Base-by-base conservation (phyloP, 1,140 invertebrate species). In the Muscidifurax raptorellus region DNA sequence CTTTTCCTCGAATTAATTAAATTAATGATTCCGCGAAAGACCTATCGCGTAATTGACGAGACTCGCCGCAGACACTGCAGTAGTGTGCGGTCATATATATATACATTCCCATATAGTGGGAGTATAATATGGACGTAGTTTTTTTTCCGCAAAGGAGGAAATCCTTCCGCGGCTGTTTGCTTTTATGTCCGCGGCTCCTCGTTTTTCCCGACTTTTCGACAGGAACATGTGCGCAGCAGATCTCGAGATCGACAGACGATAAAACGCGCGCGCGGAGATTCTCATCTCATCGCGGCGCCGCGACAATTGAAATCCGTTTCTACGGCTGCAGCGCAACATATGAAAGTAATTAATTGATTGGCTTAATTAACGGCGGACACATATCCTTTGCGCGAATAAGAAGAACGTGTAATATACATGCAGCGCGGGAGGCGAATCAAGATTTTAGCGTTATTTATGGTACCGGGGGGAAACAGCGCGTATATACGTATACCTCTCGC, bases 11-110 rank as follows among this genome's bases (percentile, higher is more conserved):
- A 80, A 85, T 85, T 85, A 85, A 85, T 85, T 80, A 74, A 81
- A 85, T 85, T 85, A 85, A 85, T 78, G 78, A 81, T 81, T 85
- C 83, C 30, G 28, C 78, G 83, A 85, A 80, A 13, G 83, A 28
- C 40, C 72, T 71, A 78, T 83, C 67, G 77, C 75, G 66, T 80
- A 84, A 84, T 80, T 84, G 83, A 84, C 77, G 69, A 84, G 66
- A n/a, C 13, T 47, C n/a, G 13, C 47, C 69, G 40, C 15, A 74
- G n/a, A 30, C 10, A 67, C 6, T 2, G 28, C 7, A 7, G 5
- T 13, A 66, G 64, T 27, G 4, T 40, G 4, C 4, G 40, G 4
- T 3, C 64, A 66, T 66, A n/a, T 66, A 66, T 66, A n/a, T 66
- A 66, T 66, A 3, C 15, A 66, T 66, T 27, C 64, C 18, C 64